phyloP scores from a whole-genome alignment of 2,113 vertebrate genomes.

The Ammodramus savannarum region DNA sequence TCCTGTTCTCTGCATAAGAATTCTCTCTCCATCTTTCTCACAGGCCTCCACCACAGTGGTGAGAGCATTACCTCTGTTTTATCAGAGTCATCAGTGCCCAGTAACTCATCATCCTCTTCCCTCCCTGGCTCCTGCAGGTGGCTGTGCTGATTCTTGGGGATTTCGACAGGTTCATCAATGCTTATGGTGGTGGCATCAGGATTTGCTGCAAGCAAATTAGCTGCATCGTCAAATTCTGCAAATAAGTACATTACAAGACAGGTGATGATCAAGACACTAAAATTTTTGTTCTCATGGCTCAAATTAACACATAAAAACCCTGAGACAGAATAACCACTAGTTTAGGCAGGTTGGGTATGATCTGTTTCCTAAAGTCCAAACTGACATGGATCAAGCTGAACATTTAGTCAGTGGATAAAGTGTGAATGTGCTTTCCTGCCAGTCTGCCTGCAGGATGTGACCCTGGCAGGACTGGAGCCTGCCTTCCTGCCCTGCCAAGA shows the following conservation, averaged over 20 bases:
- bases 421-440: accelerated
- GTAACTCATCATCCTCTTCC: conserved; percentile 79
- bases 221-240: conserved; percentile 88
- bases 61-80: conserved; percentile 79
- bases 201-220: conserved; percentile 70
- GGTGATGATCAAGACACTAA: neutral
- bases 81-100: conserved; percentile 81
- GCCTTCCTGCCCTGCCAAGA: neutral
- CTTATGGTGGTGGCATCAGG: conserved; percentile 81
- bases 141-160: conserved; percentile 64
- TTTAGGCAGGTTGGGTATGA: accelerated
- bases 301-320: neutral
- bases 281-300: neutral
- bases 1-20: too few relatives aligned
- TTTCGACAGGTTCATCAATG: conserved; percentile 76
- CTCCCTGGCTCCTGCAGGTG: conserved; percentile 44
- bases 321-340: neutral
- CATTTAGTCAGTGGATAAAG: neutral
- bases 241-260: neutral
- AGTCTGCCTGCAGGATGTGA: neutral
- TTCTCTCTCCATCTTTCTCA: neutral
- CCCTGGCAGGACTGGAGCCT: neutral
- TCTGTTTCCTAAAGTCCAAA: neutral
- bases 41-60: neutral
- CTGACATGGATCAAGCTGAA: accelerated